Percentiles rank a stretch among this genome's conserved stretches.
These are phyloP conservation scores for Zygothrica quintamaculata DNA, from an alignment of 2,888 invertebrate genomes.

Conservation along the genomic window DNA sequence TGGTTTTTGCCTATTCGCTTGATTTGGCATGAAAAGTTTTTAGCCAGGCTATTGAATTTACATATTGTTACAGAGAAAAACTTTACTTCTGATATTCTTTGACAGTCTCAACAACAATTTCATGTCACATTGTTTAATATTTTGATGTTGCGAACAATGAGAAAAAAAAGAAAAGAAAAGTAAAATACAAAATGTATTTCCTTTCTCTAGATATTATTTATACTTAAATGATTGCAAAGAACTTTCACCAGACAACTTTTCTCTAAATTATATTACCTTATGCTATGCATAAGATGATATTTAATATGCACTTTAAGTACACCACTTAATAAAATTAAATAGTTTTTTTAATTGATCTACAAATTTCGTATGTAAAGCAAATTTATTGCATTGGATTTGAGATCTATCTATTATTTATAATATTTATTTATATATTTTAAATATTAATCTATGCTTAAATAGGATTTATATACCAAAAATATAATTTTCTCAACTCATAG, in stretches of 20 bases:
- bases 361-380: too few relatives aligned
- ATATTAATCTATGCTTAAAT: too few relatives aligned
- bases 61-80: constrained; percentile 65
- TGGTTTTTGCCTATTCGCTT: constrained; percentile 44
- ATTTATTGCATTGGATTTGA: too few relatives aligned
- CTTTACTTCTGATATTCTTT: constrained; percentile 26
- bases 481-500: too few relatives aligned
- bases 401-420: too few relatives aligned
- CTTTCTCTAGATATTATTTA: constrained; percentile 28
- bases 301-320: constrained; percentile 14
- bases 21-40: constrained; percentile 71
- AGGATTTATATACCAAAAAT: too few relatives aligned
- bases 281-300: constrained; percentile 64
- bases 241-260: constrained; percentile 10
- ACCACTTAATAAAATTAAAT: too few relatives aligned
- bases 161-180: constrained; percentile 4
- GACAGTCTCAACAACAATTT: constrained; percentile 40
- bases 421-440: too few relatives aligned
- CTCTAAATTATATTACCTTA: constrained; percentile 54
- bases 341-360: too few relatives aligned
- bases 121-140: constrained; percentile 44
- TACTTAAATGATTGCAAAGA: neutral
- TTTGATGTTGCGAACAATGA: constrained; percentile 10
- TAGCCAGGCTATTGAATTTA: constrained; percentile 62
- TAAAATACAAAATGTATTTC: constrained; percentile 10